Evolutionary conservation across 2,113 vertebrate species (phyloP).

Genomic region (Arothron firmamentum): DNA sequence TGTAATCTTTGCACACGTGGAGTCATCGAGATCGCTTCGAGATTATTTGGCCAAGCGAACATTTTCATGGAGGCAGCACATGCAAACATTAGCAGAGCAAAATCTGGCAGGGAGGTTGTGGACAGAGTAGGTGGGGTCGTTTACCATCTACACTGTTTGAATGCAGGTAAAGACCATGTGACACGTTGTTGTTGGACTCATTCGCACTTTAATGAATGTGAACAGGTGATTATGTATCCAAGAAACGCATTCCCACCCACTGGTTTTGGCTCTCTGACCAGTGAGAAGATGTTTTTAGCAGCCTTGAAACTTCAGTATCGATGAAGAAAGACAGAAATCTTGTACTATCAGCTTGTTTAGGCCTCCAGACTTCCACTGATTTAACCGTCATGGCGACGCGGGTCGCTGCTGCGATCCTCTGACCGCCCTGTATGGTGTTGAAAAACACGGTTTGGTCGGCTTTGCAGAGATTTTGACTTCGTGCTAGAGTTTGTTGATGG

Average conservation of each 20-base stretch:
- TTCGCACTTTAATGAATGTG: background rate
- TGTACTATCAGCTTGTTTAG: background rate
- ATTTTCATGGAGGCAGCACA: background rate
- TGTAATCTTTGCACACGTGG: background rate
- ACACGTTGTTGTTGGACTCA: background rate
- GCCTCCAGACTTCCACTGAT: background rate
- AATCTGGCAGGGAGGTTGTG: background rate
- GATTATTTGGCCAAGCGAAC: background rate
- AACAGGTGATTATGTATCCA: background rate
- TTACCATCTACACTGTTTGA: background rate
- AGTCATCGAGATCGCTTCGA: background rate
- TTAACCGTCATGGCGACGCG: background rate
- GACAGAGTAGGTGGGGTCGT: background rate
- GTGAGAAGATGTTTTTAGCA: background rate
- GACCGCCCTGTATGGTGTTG: background rate
- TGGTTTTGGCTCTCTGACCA: no score
- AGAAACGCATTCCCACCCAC: no score
- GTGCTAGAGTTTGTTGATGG: slow-evolving; percentile 35
- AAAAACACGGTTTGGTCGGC: slow-evolving; percentile 1
- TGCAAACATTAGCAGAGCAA: slow-evolving; percentile 16
- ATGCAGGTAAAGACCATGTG: no score
- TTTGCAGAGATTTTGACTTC: slow-evolving; percentile 21
- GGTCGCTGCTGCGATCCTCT: background rate
- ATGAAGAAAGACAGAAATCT: no score
- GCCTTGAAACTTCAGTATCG: background rate